Base-by-base conservation (phyloP, 2,797 vertebrate genomes). In the Sus cebifrons region DNA sequence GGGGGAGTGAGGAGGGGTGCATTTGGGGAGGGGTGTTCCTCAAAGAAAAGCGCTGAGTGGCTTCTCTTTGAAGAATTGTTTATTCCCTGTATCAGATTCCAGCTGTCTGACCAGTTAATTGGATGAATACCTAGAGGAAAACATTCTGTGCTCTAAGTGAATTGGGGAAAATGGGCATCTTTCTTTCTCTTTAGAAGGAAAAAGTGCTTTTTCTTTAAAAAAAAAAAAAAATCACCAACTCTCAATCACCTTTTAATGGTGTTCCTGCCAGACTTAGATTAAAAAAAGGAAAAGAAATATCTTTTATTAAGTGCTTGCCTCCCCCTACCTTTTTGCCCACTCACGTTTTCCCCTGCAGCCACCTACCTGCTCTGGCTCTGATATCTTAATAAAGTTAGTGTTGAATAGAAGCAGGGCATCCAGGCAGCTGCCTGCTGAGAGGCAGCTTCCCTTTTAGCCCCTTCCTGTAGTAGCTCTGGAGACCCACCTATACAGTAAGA, bases 371-470 rank as follows among this genome's bases (percentile, higher is more conserved):
- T 78, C 89, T 36, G 11, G 65, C 96, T 97, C 96, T 98, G 98
- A 94, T 97, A 98, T 97, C 97, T 98, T 98, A 98, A 97, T 97
- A 95, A 97, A 98, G 96, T 98, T 97, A 96, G 79, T 40, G 17
- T 92, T 97, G 96, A 18, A 2, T 93, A 54, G 0, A 11, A 94
- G 49, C 84, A 62, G 79, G 96, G 71, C 10, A 0, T 25, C 67
- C 75, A 64, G 91, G 88, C 1, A 1, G n/a, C 91, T 86, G 40
- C 21, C 10, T 70, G 68, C 89, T 74, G 64, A 82, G 58, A 79
- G 68, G 82, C 40, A 62, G 44, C 44, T 82, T 75, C 29, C 49
- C 6, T 71, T 83, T 87, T 15, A 87, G 52, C n/a, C 77, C 49
- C 56, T 94, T 71, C 36, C 40, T 94, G 58, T 49, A 88, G 27